Evolutionary conservation across 2,888 invertebrate genomes (phyloP).

Genomic region (Trissolcus japonicus): DNA sequence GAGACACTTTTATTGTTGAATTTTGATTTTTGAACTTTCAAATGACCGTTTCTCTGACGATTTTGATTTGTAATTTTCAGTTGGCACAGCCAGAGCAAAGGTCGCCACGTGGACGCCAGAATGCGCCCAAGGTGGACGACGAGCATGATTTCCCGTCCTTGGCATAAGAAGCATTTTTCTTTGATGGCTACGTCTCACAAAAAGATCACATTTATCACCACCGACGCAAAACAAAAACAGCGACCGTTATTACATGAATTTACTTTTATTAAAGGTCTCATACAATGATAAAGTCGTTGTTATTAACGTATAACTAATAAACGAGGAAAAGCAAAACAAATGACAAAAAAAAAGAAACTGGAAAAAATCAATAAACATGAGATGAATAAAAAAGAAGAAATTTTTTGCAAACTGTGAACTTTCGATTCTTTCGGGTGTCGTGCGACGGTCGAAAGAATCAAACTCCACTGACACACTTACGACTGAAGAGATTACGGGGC

Average conservation of each 20-base stretch:
- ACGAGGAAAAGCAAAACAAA: constrained; percentile 54
- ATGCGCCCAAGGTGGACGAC: constrained; percentile 93
- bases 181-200: constrained; percentile 60
- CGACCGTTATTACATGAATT: constrained; percentile 66
- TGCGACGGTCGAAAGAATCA: constrained; percentile 42
- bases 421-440: constrained; percentile 47
- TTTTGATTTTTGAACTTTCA: background rate
- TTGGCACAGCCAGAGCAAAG: constrained; percentile 68
- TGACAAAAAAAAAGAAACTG: constrained; percentile 56
- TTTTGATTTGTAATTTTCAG: constrained; percentile 53
- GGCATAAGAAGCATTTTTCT: constrained; percentile 79
- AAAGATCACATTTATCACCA: constrained; percentile 60
- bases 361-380: constrained; percentile 55
- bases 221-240: constrained; percentile 66
- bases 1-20: constrained; percentile 30
- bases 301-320: constrained; percentile 70
- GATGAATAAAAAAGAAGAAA: constrained; percentile 27
- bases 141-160: constrained; percentile 97
- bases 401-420: constrained; percentile 45
- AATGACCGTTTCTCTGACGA: background rate
- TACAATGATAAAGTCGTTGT: constrained; percentile 71
- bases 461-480: constrained; percentile 28
- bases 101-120: constrained; percentile 74
- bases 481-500: constrained; percentile 32
- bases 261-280: constrained; percentile 70